Evolutionary conservation across 1,140 invertebrate genomes (phyloP).

Genomic region (Sycobia sp.): DNA sequence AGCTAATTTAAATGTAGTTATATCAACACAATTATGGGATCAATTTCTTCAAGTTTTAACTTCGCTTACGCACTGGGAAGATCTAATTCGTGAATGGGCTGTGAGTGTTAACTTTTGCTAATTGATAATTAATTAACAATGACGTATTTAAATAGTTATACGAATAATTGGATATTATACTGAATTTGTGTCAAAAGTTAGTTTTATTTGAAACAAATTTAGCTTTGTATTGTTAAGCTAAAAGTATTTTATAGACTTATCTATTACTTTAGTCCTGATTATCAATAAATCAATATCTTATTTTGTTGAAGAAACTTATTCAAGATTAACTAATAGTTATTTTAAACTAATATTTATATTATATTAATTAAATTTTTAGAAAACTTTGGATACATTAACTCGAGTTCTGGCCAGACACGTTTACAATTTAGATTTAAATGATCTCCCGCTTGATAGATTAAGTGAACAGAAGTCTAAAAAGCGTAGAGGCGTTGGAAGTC

Average conservation of each 20-base stretch:
- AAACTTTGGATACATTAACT: constrained; percentile 95
- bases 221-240: too few species aligned
- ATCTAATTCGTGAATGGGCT: constrained; percentile 94
- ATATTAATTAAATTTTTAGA: too few species aligned
- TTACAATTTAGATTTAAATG: constrained; percentile 88
- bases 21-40: constrained; percentile 90
- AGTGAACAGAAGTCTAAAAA: constrained; percentile 83
- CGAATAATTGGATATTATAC: too few species aligned
- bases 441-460: constrained; percentile 84
- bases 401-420: constrained; percentile 90
- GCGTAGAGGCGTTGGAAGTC: constrained; percentile 61
- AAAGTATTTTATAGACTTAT: too few species aligned
- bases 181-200: too few species aligned
- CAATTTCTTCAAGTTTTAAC: constrained; percentile 88
- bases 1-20: constrained; percentile 92
- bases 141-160: background rate
- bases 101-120: constrained; percentile 64
- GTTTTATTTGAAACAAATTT: too few species aligned
- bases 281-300: too few species aligned
- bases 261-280: too few species aligned
- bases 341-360: too few species aligned
- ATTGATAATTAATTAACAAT: too few species aligned
- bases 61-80: constrained; percentile 91
- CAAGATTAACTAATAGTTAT: too few species aligned
- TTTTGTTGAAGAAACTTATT: too few species aligned